Evolutionary conservation across 2,113 vertebrate species (phyloP).

Genomic region (Eubucco bourcierii): DNA sequence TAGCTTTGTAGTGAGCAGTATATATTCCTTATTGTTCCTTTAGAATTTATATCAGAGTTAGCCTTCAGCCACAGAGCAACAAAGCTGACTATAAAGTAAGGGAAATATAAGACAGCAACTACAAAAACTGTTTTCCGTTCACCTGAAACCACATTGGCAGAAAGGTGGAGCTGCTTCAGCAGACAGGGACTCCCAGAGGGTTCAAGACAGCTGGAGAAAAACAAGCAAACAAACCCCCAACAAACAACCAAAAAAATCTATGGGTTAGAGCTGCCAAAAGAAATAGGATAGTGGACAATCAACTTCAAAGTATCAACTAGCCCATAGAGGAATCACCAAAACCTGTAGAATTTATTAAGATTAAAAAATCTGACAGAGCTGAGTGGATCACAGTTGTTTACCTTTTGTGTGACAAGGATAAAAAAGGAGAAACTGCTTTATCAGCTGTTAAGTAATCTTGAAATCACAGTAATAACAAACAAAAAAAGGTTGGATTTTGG

Average conservation of each 20-base stretch:
- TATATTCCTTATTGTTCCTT: background rate
- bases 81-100: background rate
- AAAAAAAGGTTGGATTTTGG: background rate
- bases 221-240: background rate
- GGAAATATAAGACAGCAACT: background rate
- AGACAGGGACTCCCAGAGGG: background rate
- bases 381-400: background rate
- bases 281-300: background rate
- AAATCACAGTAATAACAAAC: background rate
- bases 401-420: background rate
- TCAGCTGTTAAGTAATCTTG: background rate
- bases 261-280: background rate
- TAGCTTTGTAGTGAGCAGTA: background rate
- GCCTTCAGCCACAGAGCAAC: background rate
- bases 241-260: background rate
- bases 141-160: background rate
- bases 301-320: background rate
- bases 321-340: background rate
- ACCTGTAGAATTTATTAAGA: background rate
- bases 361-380: background rate
- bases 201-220: background rate
- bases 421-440: background rate
- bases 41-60: background rate
- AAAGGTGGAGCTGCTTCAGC: background rate
- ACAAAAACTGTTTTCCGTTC: background rate